Conservation (phyloP, 2,888 invertebrate genomes). For the Phymatocera aterrima region DNA sequence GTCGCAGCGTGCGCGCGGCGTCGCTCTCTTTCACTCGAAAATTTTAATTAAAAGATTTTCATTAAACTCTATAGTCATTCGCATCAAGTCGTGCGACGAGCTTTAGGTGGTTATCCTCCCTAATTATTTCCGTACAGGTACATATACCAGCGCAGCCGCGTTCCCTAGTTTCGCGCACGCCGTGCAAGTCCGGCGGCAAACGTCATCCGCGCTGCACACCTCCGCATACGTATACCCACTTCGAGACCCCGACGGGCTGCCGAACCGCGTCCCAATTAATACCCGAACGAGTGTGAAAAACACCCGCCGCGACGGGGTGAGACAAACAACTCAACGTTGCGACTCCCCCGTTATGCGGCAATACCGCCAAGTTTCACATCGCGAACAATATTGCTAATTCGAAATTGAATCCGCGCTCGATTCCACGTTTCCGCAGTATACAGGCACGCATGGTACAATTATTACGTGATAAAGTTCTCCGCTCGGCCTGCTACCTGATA, state of each 20-base stretch:
- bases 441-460: too few species aligned
- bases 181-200: not conserved
- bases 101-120: constrained; percentile 35
- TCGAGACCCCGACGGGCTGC: too few species aligned
- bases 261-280: not conserved
- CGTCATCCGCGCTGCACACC: not conserved
- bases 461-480: too few species aligned
- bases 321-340: too few species aligned
- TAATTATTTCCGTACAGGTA: constrained; percentile 25
- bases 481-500: too few species aligned
- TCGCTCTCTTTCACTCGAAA: constrained; percentile 43
- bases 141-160: not conserved
- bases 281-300: constrained; percentile 11
- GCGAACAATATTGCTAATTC: too few species aligned
- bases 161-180: not conserved
- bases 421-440: too few species aligned
- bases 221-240: too few species aligned
- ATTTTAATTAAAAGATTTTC: constrained; percentile 46
- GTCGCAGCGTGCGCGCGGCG: not conserved
- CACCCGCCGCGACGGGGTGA: too few species aligned
- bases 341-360: too few species aligned
- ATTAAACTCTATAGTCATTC: constrained; percentile 39
- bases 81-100: constrained; percentile 19
- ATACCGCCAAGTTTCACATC: too few species aligned
- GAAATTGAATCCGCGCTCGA: too few species aligned